Evolutionary conservation across 1,140 invertebrate species (phyloP).

Genomic region (Papilio dardanus): DNA sequence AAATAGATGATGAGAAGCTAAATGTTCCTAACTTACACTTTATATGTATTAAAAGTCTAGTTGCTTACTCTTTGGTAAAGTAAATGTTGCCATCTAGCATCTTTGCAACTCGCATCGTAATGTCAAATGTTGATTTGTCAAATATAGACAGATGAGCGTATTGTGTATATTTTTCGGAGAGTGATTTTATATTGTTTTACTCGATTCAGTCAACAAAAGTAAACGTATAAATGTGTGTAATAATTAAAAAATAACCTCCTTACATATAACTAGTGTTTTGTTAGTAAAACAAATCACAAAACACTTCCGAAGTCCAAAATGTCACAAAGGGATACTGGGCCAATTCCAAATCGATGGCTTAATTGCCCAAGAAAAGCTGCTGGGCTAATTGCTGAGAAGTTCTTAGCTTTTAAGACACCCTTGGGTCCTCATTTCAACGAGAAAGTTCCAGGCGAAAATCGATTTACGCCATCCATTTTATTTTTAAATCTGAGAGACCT

Average conservation of each 20-base stretch:
- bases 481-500: constrained; percentile 87
- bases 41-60: no score
- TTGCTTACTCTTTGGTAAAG: background rate
- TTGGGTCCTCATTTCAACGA: constrained; percentile 89
- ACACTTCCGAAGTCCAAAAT: constrained; percentile 40
- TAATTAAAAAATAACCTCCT: constrained; percentile 22
- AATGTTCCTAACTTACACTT: background rate
- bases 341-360: constrained; percentile 94
- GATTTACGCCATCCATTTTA: constrained; percentile 94
- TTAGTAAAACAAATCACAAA: background rate
- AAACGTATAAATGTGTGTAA: constrained; percentile 2
- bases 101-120: no score
- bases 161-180: background rate
- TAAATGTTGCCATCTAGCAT: background rate
- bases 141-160: background rate
- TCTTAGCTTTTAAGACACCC: constrained; percentile 97
- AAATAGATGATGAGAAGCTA: background rate
- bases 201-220: background rate
- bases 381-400: constrained; percentile 89
- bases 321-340: constrained; percentile 82
- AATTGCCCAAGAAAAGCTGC: constrained; percentile 94
- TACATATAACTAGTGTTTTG: constrained; percentile 8
- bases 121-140: constrained; percentile 12
- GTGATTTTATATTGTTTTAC: background rate
- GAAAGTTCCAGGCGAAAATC: constrained; percentile 90